Percentiles rank a stretch among this genome's conserved stretches.
Evolutionary conservation across 2,888 invertebrate species (phyloP).

Genomic region (Diaperis boleti): DNA sequence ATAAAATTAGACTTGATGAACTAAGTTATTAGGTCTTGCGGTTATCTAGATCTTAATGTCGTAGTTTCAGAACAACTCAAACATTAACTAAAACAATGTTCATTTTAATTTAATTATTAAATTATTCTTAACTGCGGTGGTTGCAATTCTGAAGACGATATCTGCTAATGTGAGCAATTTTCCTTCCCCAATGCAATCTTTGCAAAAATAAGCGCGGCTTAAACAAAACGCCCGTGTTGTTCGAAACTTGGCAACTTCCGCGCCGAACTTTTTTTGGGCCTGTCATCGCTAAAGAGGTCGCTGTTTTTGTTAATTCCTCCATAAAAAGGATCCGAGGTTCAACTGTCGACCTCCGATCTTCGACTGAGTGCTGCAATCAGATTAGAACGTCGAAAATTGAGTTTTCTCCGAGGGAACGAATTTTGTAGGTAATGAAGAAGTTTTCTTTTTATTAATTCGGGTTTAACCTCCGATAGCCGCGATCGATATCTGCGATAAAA

Average conservation of each 20-base stretch:
- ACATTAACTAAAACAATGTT: no score
- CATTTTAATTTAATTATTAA: no score
- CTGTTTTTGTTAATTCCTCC: conserved; percentile 22
- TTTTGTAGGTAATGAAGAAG: conserved; percentile 16
- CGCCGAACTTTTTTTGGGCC: conserved; percentile 5
- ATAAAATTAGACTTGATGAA: no score
- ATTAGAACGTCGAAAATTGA: conserved; percentile 20
- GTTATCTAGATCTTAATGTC: no score
- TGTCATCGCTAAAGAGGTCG: conserved; percentile 14
- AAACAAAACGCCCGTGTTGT: conserved; percentile 13
- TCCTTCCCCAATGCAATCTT: no score
- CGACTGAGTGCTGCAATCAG: conserved; percentile 23
- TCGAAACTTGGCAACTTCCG: conserved; percentile 4
- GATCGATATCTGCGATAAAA: conserved; percentile 6
- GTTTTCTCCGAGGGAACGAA: conserved; percentile 15
- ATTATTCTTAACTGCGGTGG: no score
- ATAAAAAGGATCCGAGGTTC: conserved; percentile 15
- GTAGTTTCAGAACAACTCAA: no score
- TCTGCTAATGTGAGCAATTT: no score
- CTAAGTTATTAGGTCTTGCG: no score
- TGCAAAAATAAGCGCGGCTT: no score
- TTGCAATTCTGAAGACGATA: no score
- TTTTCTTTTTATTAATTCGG: conserved; percentile 24
- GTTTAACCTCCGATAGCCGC: background rate
- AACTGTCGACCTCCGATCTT: conserved; percentile 14